A percentile compares a stretch with the other conserved stretches of the same genome.
Evolutionary conservation across 37 sponge, comb jelly and placozoan species (phyloP).

Genomic region (Eunapius fragilis): DNA sequence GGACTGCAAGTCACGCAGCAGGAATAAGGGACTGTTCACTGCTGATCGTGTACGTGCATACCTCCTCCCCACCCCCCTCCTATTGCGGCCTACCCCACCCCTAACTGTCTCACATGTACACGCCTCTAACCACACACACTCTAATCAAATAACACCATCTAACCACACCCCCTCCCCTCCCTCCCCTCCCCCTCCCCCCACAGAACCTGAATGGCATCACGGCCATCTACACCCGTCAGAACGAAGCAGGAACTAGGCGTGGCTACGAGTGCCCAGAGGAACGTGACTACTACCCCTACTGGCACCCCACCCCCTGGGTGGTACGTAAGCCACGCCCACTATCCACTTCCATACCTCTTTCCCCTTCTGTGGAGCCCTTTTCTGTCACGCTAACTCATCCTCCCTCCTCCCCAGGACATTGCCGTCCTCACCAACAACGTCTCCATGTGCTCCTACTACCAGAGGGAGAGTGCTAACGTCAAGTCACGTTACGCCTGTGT

Average conservation of each 20-base stretch:
- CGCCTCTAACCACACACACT: conserved; percentile 1
- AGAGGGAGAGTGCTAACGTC: conserved; percentile 85
- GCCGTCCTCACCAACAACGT: conserved; percentile 90
- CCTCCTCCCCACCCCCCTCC: too few relatives aligned
- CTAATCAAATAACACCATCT: not conserved
- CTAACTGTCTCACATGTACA: too few relatives aligned
- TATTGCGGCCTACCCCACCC: too few relatives aligned
- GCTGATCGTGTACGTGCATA: conserved; percentile 76
- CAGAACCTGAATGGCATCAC: conserved; percentile 73
- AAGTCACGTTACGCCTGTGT: conserved; percentile 82
- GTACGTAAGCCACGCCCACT: conserved; percentile 45
- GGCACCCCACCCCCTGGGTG: conserved; percentile 98
- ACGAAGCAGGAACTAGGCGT: conserved; percentile 83
- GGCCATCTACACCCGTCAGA: conserved; percentile 96
- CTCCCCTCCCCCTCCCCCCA: too few relatives aligned
- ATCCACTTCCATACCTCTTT: not conserved
- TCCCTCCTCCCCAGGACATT: conserved; percentile 73
- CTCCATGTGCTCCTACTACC: conserved; percentile 81
- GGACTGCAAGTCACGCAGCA: conserved; percentile 74
- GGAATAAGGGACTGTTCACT: conserved; percentile 95
- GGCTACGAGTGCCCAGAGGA: conserved; percentile 99
- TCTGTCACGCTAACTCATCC: not conserved
- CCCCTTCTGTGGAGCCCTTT: too few relatives aligned
- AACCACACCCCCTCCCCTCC: not conserved
- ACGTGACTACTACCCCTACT: conserved; percentile 99